These are phyloP conservation scores for Onychostoma macrolepis DNA, from an alignment of 2,113 vertebrate genomes.

Conservation along the genomic window DNA sequence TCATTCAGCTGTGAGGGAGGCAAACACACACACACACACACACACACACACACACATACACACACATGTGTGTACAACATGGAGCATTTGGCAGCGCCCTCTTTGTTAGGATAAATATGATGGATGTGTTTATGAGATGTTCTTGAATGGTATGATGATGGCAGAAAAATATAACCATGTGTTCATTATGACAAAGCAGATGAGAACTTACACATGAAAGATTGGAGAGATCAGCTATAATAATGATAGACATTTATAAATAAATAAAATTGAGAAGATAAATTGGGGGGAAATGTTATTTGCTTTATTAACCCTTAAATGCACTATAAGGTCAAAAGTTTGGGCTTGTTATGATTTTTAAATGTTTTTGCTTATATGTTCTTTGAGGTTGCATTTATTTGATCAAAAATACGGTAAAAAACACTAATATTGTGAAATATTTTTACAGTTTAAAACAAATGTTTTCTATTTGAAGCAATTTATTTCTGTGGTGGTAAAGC, in stretches of 20 bases:
- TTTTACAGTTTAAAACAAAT: background rate
- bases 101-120: constrained; percentile 17
- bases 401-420: background rate
- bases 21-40: too few species aligned
- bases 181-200: background rate
- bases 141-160: constrained; percentile 17
- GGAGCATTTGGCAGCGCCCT: background rate
- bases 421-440: background rate
- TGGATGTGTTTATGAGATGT: constrained; percentile 25
- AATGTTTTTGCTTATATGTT: background rate
- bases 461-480: background rate
- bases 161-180: constrained; percentile 28
- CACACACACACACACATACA: too few species aligned
- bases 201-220: background rate
- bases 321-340: background rate
- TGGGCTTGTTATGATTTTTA: background rate
- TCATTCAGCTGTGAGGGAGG: background rate
- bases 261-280: background rate
- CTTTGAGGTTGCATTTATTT: background rate
- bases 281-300: background rate
- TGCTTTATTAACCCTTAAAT: background rate
- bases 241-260: background rate
- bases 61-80: background rate
- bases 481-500: background rate
- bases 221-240: background rate